A percentile compares a stretch with the other conserved stretches of the same genome.
Conservation (phyloP, 2,888 invertebrate species). For the Yponomeuta plumbellus region DNA sequence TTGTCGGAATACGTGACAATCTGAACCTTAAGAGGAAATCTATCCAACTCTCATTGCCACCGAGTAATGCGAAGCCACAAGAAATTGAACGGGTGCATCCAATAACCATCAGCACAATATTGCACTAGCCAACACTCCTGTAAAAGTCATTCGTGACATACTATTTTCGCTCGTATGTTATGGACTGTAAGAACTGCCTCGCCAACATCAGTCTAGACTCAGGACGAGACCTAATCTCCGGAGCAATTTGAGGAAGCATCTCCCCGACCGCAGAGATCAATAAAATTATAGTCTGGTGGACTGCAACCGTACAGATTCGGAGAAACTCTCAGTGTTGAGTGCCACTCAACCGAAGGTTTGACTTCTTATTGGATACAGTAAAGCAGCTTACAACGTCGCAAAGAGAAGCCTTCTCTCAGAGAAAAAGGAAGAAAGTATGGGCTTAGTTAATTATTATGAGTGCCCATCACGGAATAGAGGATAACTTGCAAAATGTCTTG, state of each 20-base stretch:
- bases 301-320: not conserved
- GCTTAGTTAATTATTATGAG: too few species aligned
- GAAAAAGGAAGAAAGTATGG: too few species aligned
- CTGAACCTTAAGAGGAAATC: not conserved
- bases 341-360: not conserved
- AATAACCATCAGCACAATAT: conserved; percentile 12
- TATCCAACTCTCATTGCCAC: not conserved
- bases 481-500: too few species aligned
- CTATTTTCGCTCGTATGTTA: not conserved
- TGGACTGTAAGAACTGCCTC: not conserved
- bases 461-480: too few species aligned
- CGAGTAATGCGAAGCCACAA: conserved; percentile 15
- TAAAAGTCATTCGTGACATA: not conserved
- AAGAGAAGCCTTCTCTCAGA: too few species aligned
- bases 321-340: conserved; percentile 11
- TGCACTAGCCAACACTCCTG: not conserved
- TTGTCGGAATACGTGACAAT: not conserved
- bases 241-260: not conserved
- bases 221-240: not conserved
- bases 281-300: conserved; percentile 10
- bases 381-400: too few species aligned
- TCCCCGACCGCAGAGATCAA: conserved; percentile 15
- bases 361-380: too few species aligned
- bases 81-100: conserved; percentile 19
- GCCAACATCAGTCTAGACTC: not conserved